Conservation (phyloP, 2,113 vertebrate genomes). For the Sminthopsis crassicaudata region DNA sequence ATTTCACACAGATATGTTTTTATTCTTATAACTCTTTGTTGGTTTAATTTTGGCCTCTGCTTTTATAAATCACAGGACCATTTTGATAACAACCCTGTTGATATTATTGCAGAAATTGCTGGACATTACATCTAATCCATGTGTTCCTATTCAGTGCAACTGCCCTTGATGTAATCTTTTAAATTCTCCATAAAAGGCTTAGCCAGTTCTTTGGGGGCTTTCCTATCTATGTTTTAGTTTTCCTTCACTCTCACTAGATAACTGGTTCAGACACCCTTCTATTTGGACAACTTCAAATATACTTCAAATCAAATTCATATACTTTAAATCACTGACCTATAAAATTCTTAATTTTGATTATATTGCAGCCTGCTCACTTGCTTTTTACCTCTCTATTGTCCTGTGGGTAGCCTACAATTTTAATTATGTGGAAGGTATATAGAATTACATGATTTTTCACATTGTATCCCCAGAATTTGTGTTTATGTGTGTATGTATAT, state of each 20-base stretch:
- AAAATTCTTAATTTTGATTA: neutral
- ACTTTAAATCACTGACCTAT: neutral
- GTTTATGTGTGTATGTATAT: too few species aligned
- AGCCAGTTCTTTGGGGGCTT: neutral
- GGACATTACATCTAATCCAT: neutral
- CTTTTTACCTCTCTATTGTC: neutral
- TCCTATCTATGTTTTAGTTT: neutral
- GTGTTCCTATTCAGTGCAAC: neutral
- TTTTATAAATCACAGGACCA: neutral
- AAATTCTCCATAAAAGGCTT: neutral
- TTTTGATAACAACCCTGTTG: neutral
- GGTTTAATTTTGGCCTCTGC: neutral
- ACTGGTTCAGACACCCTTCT: neutral
- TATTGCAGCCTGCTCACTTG: neutral
- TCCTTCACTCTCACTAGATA: neutral
- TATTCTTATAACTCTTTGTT: neutral
- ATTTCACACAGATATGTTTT: neutral
- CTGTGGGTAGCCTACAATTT: neutral
- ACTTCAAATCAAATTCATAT: neutral
- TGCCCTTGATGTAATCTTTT: neutral
- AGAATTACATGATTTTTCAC: neutral
- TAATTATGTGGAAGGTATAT: too few species aligned
- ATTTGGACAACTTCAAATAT: too few species aligned
- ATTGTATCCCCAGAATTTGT: neutral
- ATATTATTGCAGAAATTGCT: neutral